Base-by-base conservation (phyloP, 2,113 vertebrate genomes). In the Diphyllodes magnificus region DNA sequence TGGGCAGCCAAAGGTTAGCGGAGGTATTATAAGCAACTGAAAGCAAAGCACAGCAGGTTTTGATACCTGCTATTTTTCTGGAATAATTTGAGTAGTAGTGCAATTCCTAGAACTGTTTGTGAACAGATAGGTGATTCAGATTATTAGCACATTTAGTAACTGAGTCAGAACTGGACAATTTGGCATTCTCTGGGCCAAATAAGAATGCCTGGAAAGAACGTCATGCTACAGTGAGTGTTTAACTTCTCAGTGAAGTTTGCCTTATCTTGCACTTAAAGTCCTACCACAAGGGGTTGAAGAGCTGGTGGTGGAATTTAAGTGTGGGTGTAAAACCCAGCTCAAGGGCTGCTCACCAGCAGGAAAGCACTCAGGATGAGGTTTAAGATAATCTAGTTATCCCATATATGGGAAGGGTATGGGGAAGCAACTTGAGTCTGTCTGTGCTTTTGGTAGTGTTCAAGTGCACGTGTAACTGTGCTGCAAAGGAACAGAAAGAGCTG, bases 401-500 rank as follows among this genome's bases (percentile, higher is more conserved):
- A 23, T 1, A 8, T 31, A 44, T 4, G 42, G 45, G 39, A 40
- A 72, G 39, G 28, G 31, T 40, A 23, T 7, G 30, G 40, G 45
- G 25, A 76, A 57, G 77, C 40, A 65, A 30, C 19, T 66, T 53
- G 31, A 47, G 37, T 42, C n/a, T 24, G 6, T 28, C 76, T 27
- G 6, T 9, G 65, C 21, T 85, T 65, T 37, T 33, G 45, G 6
- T 31, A 57, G 47, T 0, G 0, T 75, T 51, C 1, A 5, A 61
- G 19, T 21, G 40, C 8, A 6, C 0, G 0, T 47, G 21, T 63
- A 71, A 54, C n/a, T 53, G 39, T 3, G 3, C 27, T 60, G 50
- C 31, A 56, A 69, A 72, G 31, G 57, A 63, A 50, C 0, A 68
- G 37, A 42, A 45, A 39, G 39, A 88, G 42, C 79, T 28, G 65